These are phyloP conservation scores for Cecropterus lyciades DNA, from an alignment of 1,140 invertebrate species.

Conservation along the genomic window DNA sequence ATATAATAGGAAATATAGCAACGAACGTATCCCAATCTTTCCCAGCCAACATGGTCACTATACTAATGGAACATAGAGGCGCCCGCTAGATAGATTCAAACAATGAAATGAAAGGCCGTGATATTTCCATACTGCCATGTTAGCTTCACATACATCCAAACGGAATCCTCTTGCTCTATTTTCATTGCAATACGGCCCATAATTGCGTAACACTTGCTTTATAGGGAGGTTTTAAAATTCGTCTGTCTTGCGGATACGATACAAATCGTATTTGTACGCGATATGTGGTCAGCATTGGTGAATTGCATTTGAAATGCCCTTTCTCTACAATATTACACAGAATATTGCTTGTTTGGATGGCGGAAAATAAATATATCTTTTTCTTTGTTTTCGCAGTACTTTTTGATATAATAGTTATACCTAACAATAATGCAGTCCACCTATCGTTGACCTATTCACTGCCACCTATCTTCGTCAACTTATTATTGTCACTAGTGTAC, in stretches of 20 bases:
- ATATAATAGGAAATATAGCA: no score
- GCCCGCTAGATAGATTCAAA: constrained; percentile 62
- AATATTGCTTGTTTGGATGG: neutral
- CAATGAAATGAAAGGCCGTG: constrained; percentile 65
- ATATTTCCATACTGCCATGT: constrained; percentile 52
- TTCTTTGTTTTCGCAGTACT: no score
- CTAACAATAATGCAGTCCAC: no score
- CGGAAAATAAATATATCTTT: no score
- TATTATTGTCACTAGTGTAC: no score
- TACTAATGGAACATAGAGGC: constrained; percentile 46
- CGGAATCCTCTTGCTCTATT: constrained; percentile 20
- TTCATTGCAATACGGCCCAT: constrained; percentile 17
- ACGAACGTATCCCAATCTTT: neutral
- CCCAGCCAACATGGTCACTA: constrained; percentile 27
- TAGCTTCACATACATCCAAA: constrained; percentile 35
- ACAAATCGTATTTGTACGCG: constrained; percentile 20
- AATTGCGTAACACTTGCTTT: constrained; percentile 19
- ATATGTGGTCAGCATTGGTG: constrained; percentile 18
- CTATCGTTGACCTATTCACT: no score
- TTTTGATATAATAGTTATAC: no score
- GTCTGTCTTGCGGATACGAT: constrained; percentile 17
- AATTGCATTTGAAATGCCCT: constrained; percentile 13
- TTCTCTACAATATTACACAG: neutral
- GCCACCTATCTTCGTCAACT: no score
- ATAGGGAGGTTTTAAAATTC: constrained; percentile 17